phyloP scores from a whole-genome alignment of 2,888 invertebrate genomes.

The Patella caerulea region DNA sequence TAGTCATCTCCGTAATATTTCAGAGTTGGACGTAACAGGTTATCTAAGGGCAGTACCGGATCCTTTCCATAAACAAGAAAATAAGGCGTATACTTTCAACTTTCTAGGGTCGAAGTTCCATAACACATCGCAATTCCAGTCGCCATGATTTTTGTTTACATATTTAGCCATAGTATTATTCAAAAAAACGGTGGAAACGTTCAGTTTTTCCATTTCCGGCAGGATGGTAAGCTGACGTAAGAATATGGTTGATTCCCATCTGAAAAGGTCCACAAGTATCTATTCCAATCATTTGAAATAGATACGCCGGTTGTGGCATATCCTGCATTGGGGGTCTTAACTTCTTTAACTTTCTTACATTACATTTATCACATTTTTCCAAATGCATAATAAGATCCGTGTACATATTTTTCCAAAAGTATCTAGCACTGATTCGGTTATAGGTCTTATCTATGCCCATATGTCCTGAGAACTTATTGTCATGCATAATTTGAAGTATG shows the following conservation, averaged over 20 bases:
- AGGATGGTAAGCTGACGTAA: conserved; percentile 8
- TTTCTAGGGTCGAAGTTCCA: conserved; percentile 5
- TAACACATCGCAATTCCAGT: conserved; percentile 6
- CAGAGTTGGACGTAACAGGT: not conserved
- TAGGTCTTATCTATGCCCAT: conserved; percentile 16
- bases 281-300: conserved; percentile 10
- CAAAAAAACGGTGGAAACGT: not conserved
- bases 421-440: conserved; percentile 1
- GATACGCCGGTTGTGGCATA: conserved; percentile 12
- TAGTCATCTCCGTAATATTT: conserved; percentile 9
- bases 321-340: not conserved
- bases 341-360: not conserved
- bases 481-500: conserved; percentile 2
- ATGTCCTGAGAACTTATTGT: conserved; percentile 7
- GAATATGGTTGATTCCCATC: conserved; percentile 4
- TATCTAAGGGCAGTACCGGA: not conserved
- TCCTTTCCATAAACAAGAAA: conserved; percentile 13
- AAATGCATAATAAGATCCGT: conserved; percentile 7
- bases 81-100: not conserved
- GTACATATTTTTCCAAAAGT: conserved; percentile 15
- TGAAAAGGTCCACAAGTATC: conserved; percentile 11
- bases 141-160: conserved; percentile 4
- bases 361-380: conserved; percentile 17
- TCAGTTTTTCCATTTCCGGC: conserved; percentile 16
- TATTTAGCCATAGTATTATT: conserved; percentile 4